These are phyloP conservation scores for Psix sp. DNA, from an alignment of 1,140 invertebrate genomes.

Conservation along the genomic window DNA sequence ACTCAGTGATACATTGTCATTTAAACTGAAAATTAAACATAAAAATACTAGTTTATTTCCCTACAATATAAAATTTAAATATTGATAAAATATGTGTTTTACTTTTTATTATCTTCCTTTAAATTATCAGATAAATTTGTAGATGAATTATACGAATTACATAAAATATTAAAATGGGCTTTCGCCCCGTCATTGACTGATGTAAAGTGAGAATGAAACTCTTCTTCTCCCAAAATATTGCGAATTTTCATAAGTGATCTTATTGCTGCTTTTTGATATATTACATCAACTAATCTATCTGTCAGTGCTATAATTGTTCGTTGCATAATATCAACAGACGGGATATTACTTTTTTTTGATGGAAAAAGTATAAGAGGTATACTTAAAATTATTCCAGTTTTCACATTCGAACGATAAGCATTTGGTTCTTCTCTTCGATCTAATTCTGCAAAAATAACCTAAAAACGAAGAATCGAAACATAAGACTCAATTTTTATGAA, in stretches of 20 bases:
- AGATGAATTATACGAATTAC: slow-evolving; percentile 80
- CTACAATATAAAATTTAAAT: too few relatives aligned
- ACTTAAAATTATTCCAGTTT: slow-evolving; percentile 82
- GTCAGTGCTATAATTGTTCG: slow-evolving; percentile 79
- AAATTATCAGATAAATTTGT: slow-evolving; percentile 28
- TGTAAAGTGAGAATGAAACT: slow-evolving; percentile 79
- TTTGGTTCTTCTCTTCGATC: slow-evolving; percentile 78
- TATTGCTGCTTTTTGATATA: slow-evolving; percentile 83
- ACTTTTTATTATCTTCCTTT: slow-evolving; percentile 10
- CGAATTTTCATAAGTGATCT: slow-evolving; percentile 82
- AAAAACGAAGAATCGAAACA: slow-evolving; percentile 63
- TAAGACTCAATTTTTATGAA: neutral
- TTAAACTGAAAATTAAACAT: too few relatives aligned
- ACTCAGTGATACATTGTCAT: too few relatives aligned
- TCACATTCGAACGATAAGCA: slow-evolving; percentile 80
- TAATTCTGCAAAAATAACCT: slow-evolving; percentile 82
- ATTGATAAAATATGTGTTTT: too few relatives aligned
- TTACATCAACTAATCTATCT: slow-evolving; percentile 81
- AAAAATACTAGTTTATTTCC: too few relatives aligned
- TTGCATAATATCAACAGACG: slow-evolving; percentile 72
- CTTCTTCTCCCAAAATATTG: slow-evolving; percentile 80
- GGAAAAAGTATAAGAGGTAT: slow-evolving; percentile 81
- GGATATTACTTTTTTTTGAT: slow-evolving; percentile 62
- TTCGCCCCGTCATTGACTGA: slow-evolving; percentile 78
- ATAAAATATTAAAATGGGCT: slow-evolving; percentile 82